A percentile compares a stretch with the other conserved stretches of the same genome.
These are phyloP conservation scores for Miltochrista miniata DNA, from an alignment of 2,888 invertebrate species.

Conservation along the genomic window DNA sequence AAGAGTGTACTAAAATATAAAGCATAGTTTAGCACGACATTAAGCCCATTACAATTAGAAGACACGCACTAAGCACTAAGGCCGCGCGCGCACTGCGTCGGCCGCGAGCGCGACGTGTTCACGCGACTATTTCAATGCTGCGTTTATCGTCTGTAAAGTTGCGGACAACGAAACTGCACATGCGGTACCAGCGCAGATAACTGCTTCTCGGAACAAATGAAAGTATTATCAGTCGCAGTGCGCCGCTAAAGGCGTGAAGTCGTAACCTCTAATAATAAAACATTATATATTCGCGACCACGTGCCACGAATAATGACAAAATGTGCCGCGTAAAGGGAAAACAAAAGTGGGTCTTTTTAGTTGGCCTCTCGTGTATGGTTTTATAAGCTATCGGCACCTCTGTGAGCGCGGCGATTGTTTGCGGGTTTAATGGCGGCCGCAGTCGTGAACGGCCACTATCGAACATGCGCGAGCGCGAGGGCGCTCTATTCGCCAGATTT, in stretches of 20 bases:
- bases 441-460: conserved; percentile 35
- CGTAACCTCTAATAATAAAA: conserved; percentile 78
- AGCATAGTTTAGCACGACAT: conserved; percentile 5
- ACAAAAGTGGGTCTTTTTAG: conserved; percentile 73
- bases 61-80: conserved; percentile 25
- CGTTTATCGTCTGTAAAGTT: conserved; percentile 39
- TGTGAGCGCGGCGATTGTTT: conserved; percentile 50
- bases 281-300: conserved; percentile 81
- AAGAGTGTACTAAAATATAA: conserved; percentile 1
- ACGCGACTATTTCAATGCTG: conserved; percentile 37
- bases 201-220: conserved; percentile 76
- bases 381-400: conserved; percentile 72
- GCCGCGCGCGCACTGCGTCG: conserved; percentile 16
- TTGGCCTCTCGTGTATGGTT: conserved; percentile 51
- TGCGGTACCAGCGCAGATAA: conserved; percentile 56
- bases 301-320: conserved; percentile 77
- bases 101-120: conserved; percentile 26
- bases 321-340: conserved; percentile 63
- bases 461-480: conserved; percentile 29
- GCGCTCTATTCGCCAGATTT: conserved; percentile 22
- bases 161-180: conserved; percentile 42
- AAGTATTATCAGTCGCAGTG: conserved; percentile 74
- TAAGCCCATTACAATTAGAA: conserved; percentile 26
- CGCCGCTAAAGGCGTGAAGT: conserved; percentile 77
- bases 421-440: conserved; percentile 45